Conservation (phyloP, 2,888 invertebrate genomes). For the Ophioninae sp. region DNA sequence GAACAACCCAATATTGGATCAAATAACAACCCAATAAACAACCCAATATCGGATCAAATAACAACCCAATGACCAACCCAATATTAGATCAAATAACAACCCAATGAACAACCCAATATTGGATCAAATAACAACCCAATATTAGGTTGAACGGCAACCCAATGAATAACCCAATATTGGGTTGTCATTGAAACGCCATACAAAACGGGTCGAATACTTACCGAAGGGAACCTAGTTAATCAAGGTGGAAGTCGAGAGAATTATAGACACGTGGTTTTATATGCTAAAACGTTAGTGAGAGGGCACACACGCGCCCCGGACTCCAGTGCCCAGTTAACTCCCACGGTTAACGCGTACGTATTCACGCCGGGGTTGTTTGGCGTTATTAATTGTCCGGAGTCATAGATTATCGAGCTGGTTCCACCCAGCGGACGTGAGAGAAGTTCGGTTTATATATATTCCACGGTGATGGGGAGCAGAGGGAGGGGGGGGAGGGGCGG, state of each 20-base stretch:
- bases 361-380: conserved; percentile 61
- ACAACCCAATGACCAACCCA: too few species aligned
- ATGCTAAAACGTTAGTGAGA: not conserved
- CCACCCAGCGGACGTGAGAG: conserved; percentile 49
- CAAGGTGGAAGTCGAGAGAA: conserved; percentile 59
- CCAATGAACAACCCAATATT: too few species aligned
- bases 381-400: conserved; percentile 68
- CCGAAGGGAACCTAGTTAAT: conserved; percentile 66
- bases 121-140: too few species aligned
- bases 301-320: too few species aligned
- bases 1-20: too few species aligned
- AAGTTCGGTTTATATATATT: conserved; percentile 2
- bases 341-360: conserved; percentile 50
- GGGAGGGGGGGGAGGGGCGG: not conserved
- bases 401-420: conserved; percentile 65
- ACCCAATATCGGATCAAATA: not conserved
- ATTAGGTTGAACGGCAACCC: too few species aligned
- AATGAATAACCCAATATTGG: not conserved
- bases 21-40: too few species aligned
- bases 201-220: conserved; percentile 39
- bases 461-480: not conserved
- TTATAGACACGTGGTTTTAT: conserved; percentile 35
- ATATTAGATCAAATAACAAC: too few species aligned
- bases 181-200: conserved; percentile 64
- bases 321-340: conserved; percentile 35